Evolutionary conservation across 2,113 vertebrate genomes (phyloP).

Genomic region (Athene cunicularia): DNA sequence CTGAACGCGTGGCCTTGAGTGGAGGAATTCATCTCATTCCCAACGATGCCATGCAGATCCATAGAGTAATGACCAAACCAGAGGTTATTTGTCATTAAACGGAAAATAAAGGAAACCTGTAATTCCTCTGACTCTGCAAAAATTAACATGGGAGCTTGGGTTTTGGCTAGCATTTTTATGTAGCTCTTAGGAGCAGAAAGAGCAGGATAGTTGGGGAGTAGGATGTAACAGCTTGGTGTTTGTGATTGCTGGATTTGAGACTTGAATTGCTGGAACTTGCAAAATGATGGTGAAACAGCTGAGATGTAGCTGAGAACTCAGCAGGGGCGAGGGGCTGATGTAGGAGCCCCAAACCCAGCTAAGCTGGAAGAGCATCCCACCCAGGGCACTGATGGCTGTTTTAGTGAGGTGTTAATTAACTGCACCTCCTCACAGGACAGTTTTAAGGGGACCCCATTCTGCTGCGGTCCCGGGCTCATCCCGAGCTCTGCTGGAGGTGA

Average conservation of each 20-base stretch:
- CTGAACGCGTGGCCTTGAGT: background rate
- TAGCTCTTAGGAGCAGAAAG: background rate
- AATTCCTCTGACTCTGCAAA: background rate
- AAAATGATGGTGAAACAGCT: background rate
- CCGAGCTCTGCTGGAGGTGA: background rate
- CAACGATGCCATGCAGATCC: background rate
- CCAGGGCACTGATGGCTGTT: background rate
- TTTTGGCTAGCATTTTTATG: background rate
- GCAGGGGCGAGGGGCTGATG: background rate
- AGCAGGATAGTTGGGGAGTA: background rate
- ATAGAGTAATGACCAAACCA: background rate
- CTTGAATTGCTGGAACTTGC: background rate
- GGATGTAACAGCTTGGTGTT: background rate
- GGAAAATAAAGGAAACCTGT: background rate
- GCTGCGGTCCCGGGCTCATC: background rate
- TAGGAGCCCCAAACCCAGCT: accelerated
- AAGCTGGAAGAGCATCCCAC: background rate
- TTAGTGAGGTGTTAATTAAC: background rate
- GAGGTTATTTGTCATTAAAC: background rate
- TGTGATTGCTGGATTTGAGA: background rate
- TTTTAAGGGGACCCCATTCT: background rate
- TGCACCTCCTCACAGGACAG: background rate
- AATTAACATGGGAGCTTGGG: background rate
- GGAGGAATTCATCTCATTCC: background rate
- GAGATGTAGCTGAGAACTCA: background rate